Base-by-base conservation (phyloP, 2,113 vertebrate species). In the Chaenocephalus aceratus region DNA sequence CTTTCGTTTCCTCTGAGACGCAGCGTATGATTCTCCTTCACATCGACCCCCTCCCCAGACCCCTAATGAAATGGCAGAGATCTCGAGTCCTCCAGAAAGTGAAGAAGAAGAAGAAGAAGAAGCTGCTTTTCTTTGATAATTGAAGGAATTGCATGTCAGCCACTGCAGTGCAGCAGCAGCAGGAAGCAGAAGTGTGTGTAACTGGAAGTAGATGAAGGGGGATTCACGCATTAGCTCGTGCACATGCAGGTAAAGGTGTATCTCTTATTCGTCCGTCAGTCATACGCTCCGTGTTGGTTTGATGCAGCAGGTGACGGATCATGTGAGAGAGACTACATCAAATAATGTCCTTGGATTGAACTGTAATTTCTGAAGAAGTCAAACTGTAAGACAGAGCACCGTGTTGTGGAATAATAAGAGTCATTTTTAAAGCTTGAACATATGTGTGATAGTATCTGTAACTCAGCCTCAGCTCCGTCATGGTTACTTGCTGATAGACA, bases 1-100 rank as follows among this genome's bases (percentile, higher is more conserved):
- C 30, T 30, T 82, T 89, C 65, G 83, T 93, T 86, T 79, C 79
- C 85, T 79, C 77, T 86, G 84, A 93, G 75, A 86, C 84, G 14
- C 77, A 16, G 84, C 83, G 86, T 89, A 88, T 89, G 88, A 88
- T 91, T 88, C 90, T 78, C 87, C 83, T 66, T 61, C 72, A 80
- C 86, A 88, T 83, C 85, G 79, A 89, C 80, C 5, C 16, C 21
- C 51, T 16, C 21, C 30, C 30, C 49, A 10, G 44, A 3, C 21
- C 56, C 52, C 80, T 87, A 91, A 91, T 91, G 86, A 88, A 91
- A 91, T 83, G 71, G 84, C 79, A 75, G 83, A 85, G 79, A 89
- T 82, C 57, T 67, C 70, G 62, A 62, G 82, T 62, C 10, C 44
- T 54, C 9, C 48, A 60, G 82, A 77, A 74, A 77, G 41, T 56